These are phyloP conservation scores for Spodoptera frugiperda DNA, from an alignment of 1,140 invertebrate species.

Conservation along the genomic window DNA sequence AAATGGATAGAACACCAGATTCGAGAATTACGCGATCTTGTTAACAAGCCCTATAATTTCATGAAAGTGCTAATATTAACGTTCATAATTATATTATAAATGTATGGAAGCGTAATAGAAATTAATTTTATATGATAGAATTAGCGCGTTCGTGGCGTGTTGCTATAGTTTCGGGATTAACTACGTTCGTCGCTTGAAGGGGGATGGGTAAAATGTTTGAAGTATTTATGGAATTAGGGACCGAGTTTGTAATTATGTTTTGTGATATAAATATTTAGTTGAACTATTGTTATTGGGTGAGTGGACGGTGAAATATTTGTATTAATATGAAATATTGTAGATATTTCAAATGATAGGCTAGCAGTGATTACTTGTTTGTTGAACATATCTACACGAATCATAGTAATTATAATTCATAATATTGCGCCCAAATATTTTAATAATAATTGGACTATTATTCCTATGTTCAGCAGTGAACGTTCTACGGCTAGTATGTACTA, in stretches of 20 bases:
- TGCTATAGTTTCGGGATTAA: slow-evolving; percentile 3
- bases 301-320: no score
- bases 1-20: slow-evolving; percentile 33
- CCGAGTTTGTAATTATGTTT: background rate
- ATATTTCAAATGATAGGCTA: no score
- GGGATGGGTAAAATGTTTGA: slow-evolving; percentile 1
- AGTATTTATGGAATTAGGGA: background rate
- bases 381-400: no score
- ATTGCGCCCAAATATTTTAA: no score
- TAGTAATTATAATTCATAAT: background rate
- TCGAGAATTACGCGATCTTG: slow-evolving; percentile 26
- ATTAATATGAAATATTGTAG: no score
- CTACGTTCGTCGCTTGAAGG: background rate
- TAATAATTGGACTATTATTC: no score
- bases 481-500: no score
- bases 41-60: slow-evolving; percentile 34
- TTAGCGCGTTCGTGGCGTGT: background rate
- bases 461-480: no score
- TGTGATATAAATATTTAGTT: background rate
- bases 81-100: slow-evolving; percentile 34
- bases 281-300: background rate
- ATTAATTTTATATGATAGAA: slow-evolving; percentile 33
- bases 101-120: slow-evolving; percentile 21
- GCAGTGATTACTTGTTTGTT: no score
- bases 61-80: slow-evolving; percentile 33